These are phyloP conservation scores for Pygoscelis antarcticus DNA, from an alignment of 2,113 vertebrate genomes.

Conservation along the genomic window DNA sequence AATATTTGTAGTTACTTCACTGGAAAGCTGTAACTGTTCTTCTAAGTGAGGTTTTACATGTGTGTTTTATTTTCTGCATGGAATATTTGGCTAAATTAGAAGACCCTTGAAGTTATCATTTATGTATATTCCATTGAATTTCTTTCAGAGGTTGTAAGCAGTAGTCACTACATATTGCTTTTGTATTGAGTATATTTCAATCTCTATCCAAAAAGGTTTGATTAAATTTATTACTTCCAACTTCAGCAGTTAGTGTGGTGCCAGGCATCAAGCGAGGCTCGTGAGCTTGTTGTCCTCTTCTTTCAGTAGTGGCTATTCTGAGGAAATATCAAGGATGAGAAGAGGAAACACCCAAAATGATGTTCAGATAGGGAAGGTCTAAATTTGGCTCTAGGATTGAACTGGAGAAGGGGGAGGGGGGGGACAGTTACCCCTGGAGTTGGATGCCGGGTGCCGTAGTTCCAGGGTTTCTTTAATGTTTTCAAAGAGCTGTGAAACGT, in stretches of 20 bases:
- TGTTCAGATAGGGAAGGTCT: not conserved
- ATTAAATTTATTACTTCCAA: not conserved
- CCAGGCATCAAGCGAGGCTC: not conserved
- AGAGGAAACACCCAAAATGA: not conserved
- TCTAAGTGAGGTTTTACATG: not conserved
- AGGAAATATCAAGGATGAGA: not conserved
- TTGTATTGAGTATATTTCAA: not conserved
- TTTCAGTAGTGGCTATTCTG: not conserved
- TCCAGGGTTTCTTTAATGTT: not conserved
- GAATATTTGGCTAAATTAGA: not conserved
- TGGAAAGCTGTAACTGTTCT: not conserved
- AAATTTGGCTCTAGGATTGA: not conserved
- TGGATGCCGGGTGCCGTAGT: not conserved
- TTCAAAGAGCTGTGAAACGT: not conserved
- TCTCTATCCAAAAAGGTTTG: not conserved
- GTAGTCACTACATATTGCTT: not conserved
- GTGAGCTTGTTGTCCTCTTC: not conserved
- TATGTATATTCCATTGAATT: not conserved
- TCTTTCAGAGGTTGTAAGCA: not conserved
- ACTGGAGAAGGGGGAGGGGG: not conserved
- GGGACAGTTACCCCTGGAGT: not conserved
- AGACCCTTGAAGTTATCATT: not conserved
- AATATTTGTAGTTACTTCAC: not conserved
- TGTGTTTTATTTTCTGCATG: not conserved
- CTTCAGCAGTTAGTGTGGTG: not conserved